Conservation (phyloP, 2,888 invertebrate genomes). For the Meganola albula region DNA sequence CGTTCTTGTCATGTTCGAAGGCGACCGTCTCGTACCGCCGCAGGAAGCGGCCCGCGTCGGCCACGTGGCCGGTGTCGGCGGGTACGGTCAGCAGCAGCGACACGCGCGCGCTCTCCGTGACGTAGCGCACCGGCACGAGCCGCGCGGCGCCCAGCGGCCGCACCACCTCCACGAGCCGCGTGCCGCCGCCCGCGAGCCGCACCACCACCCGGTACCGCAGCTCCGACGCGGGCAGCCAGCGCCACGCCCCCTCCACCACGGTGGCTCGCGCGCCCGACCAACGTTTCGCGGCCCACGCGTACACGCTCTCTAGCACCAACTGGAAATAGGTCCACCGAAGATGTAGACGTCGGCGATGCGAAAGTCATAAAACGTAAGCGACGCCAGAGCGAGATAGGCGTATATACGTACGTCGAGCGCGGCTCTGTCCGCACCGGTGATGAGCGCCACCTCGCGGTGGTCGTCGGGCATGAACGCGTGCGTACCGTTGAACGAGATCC, state of each 20-base stretch:
- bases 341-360: not conserved
- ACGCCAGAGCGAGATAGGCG: not conserved
- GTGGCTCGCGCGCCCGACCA: conserved; percentile 26
- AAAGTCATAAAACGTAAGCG: not conserved
- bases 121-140: conserved; percentile 94
- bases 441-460: conserved; percentile 81
- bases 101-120: conserved; percentile 93
- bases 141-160: conserved; percentile 93
- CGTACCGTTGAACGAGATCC: conserved; percentile 91
- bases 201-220: conserved; percentile 18
- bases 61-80: conserved; percentile 39
- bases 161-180: conserved; percentile 83
- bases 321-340: conserved; percentile 12
- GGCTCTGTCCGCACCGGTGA: conserved; percentile 80
- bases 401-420: conserved; percentile 80
- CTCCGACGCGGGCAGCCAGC: conserved; percentile 47
- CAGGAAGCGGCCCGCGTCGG: conserved; percentile 81
- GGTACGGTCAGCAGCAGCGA: conserved; percentile 84
- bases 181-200: conserved; percentile 6
- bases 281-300: conserved; percentile 38
- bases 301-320: conserved; percentile 37
- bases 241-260: conserved; percentile 53
- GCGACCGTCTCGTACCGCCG: conserved; percentile 83
- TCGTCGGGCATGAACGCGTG: conserved; percentile 91
- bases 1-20: conserved; percentile 87